Evolutionary conservation across 2,113 vertebrate species (phyloP), one percentile per base, ranked within the genome.

Genomic region (Erythrocercus mccallii): DNA sequence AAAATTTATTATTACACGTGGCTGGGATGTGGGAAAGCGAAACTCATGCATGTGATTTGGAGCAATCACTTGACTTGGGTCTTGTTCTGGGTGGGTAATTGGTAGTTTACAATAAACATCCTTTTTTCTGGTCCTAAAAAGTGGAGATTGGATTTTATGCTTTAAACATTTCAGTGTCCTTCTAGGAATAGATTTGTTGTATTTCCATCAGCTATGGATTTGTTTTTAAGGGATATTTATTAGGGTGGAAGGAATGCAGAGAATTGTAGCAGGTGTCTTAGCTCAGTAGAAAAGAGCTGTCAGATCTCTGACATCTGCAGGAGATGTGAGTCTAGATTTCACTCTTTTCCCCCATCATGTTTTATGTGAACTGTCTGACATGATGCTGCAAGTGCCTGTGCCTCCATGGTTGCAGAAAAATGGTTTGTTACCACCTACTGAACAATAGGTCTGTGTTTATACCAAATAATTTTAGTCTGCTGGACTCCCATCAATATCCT

Each of bases 1-100:
- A 28, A 30, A 42, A 45, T 0, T 27, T 47, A 16, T 65, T 14
- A n/a, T 44, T 33, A 6, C 0, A 0, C 13, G 30, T 90, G 23
- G 33, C 14, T 27, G 30, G 16, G 18, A 62, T 53, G 24, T 51
- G 27, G 18, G 45, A 83, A 15, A 56, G 3, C 0, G 0, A 85
- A 82, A 38, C 33, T 69, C 21, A 16, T 27, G 18, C 9, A 4
- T 12, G 5, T 51, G 37, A n/a, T 72, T 65, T 77, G 45, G 35
- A 81, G 8, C 20, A 76, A 15, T 60, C 24, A 3, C n/a, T 80
- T 72, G 31, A 69, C 42, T 68, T 2, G 0, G 3, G 12, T 82
- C 23, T 68, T 0, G 0, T 40, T 20, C 27, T 65, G 50, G 45
- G 6, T 65, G 50, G 45, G 6, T 65, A 35, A 27, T 11, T 38